phyloP scores from a whole-genome alignment of 2,797 vertebrate species.

The Lacerta viridis region DNA sequence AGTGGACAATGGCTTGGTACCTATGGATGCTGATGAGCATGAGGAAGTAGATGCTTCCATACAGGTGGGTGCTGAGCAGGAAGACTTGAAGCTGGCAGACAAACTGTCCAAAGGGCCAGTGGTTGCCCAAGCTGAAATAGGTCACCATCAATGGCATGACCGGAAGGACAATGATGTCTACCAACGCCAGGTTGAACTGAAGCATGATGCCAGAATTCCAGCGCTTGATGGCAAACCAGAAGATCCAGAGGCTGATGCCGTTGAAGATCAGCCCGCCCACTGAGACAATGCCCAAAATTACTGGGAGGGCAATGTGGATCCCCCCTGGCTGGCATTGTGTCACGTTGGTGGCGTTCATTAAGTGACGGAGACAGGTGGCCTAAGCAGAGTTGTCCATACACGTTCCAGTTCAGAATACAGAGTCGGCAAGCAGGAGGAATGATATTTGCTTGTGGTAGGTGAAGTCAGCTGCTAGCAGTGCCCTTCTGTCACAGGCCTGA shows the following conservation, averaged over 20 bases:
- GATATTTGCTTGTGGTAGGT: no score
- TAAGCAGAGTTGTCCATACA: neutral
- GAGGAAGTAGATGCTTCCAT: constrained; percentile 82
- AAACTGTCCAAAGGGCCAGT: constrained; percentile 76
- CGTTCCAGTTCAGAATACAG: neutral
- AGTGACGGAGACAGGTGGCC: neutral
- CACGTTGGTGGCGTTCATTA: neutral
- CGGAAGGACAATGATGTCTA: constrained; percentile 75
- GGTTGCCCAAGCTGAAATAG: constrained; percentile 67
- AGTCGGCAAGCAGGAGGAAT: neutral
- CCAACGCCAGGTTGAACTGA: constrained; percentile 83
- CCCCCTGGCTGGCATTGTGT: neutral
- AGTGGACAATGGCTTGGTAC: constrained; percentile 74
- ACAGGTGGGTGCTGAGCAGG: constrained; percentile 76
- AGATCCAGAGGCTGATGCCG: constrained; percentile 79
- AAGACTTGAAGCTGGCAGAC: constrained; percentile 78
- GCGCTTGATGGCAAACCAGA: constrained; percentile 74
- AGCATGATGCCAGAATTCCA: constrained; percentile 80
- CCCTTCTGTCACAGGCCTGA: no score
- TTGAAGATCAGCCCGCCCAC: constrained; percentile 78
- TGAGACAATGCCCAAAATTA: constrained; percentile 75
- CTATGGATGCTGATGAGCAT: constrained; percentile 81
- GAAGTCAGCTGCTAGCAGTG: neutral
- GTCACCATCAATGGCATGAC: constrained; percentile 75
- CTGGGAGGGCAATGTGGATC: constrained; percentile 43